Evolutionary conservation across 2,888 invertebrate genomes (phyloP).

Genomic region (Girardia tigrina): DNA sequence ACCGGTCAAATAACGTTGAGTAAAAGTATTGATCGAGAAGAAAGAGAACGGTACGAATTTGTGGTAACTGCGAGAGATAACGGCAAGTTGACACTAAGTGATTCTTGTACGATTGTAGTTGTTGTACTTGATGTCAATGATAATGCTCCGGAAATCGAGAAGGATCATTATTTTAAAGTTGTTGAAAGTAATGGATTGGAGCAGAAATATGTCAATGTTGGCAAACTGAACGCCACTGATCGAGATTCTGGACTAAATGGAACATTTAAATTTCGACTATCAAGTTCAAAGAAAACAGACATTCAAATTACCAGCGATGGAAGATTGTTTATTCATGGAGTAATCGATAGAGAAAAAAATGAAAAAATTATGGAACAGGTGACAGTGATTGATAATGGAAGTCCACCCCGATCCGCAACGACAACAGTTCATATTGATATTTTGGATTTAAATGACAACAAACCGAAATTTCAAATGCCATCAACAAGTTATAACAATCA

Average conservation of each 20-base stretch:
- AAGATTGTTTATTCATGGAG: background rate
- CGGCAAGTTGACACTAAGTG: background rate
- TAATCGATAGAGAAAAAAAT: conserved; percentile 20
- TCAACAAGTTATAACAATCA: background rate
- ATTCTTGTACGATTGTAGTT: background rate
- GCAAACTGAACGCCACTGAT: conserved; percentile 30
- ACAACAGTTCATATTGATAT: conserved; percentile 17
- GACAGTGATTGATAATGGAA: conserved; percentile 6
- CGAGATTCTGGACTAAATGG: conserved; percentile 26
- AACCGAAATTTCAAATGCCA: conserved; percentile 24
- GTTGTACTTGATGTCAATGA: conserved; percentile 31
- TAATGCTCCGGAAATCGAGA: conserved; percentile 19
- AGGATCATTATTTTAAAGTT: background rate
- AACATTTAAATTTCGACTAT: conserved; percentile 16
- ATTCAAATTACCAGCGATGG: conserved; percentile 21
- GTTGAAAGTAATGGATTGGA: conserved; percentile 27
- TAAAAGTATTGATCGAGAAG: conserved; percentile 25
- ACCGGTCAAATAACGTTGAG: background rate
- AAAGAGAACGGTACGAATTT: background rate
- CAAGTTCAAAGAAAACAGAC: background rate
- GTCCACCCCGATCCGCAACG: conserved; percentile 7
- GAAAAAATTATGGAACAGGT: background rate
- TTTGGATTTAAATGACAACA: conserved; percentile 31
- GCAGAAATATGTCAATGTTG: background rate
- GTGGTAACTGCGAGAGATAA: conserved; percentile 7